These are phyloP conservation scores for Hippocampus comes DNA, from an alignment of 2,113 vertebrate species.

Conservation along the genomic window DNA sequence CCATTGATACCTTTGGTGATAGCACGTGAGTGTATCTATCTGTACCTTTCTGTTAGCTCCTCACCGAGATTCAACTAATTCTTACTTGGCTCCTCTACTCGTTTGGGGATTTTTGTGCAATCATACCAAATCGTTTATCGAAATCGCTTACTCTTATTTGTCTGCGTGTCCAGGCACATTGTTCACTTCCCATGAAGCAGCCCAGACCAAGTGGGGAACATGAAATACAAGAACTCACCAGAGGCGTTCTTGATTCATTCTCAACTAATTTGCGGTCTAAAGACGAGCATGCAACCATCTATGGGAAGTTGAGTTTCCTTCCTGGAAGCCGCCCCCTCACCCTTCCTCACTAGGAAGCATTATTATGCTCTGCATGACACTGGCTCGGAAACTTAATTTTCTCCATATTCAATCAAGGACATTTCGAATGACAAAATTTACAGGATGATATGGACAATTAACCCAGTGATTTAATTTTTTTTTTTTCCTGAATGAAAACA, in stretches of 20 bases:
- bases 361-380: background rate
- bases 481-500: too few relatives aligned
- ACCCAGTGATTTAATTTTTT: too few relatives aligned
- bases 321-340: background rate
- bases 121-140: background rate
- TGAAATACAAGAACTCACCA: background rate
- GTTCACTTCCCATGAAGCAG: background rate
- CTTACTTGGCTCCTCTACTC: too few relatives aligned
- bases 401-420: background rate
- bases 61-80: too few relatives aligned
- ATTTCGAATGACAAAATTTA: too few relatives aligned
- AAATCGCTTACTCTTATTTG: too few relatives aligned
- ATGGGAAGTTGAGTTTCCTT: background rate
- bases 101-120: background rate
- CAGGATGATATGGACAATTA: too few relatives aligned
- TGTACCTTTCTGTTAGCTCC: too few relatives aligned
- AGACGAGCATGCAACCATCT: background rate
- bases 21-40: too few relatives aligned
- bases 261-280: background rate
- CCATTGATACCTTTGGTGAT: too few relatives aligned
- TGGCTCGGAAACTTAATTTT: background rate
- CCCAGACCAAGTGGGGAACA: background rate
- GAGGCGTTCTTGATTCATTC: background rate
- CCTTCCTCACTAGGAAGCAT: background rate
- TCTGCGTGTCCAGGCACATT: background rate